Percentiles rank a stretch among this genome's conserved stretches.
Conservation (phyloP, 1,140 invertebrate species). For the Nilaparvata lugens region DNA sequence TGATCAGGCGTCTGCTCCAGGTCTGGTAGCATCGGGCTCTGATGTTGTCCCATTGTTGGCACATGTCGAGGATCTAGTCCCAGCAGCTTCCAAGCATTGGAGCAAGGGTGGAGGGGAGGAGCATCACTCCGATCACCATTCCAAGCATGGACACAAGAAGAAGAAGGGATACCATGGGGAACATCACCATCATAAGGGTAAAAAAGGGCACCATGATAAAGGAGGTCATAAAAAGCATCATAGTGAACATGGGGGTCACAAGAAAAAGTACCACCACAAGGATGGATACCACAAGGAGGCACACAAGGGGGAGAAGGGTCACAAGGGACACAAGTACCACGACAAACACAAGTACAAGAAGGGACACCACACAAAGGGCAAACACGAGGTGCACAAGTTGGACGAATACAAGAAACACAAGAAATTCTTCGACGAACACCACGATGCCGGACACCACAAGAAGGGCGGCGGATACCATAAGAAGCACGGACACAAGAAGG, state of each 20-base stretch:
- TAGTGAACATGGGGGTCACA: constrained; percentile 49
- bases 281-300: constrained; percentile 33
- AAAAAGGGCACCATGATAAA: constrained; percentile 56
- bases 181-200: constrained; percentile 52
- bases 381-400: constrained; percentile 57
- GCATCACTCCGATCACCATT: constrained; percentile 46
- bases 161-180: constrained; percentile 45
- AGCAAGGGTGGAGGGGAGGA: constrained; percentile 47
- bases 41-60: no score
- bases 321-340: constrained; percentile 55
- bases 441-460: constrained; percentile 49
- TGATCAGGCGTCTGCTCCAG: no score
- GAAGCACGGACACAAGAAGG: constrained; percentile 52
- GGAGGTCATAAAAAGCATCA: constrained; percentile 54
- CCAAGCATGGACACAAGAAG: constrained; percentile 46
- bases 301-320: constrained; percentile 48
- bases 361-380: constrained; percentile 51
- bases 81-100: constrained; percentile 26
- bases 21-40: no score
- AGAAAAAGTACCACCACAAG: constrained; percentile 54
- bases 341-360: constrained; percentile 52
- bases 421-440: constrained; percentile 55
- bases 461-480: constrained; percentile 50
- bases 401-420: constrained; percentile 64
- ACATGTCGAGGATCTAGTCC: background rate